These are phyloP conservation scores for Triplophysa yarkandensis DNA, from an alignment of 2,797 vertebrate genomes.

Conservation along the genomic window DNA sequence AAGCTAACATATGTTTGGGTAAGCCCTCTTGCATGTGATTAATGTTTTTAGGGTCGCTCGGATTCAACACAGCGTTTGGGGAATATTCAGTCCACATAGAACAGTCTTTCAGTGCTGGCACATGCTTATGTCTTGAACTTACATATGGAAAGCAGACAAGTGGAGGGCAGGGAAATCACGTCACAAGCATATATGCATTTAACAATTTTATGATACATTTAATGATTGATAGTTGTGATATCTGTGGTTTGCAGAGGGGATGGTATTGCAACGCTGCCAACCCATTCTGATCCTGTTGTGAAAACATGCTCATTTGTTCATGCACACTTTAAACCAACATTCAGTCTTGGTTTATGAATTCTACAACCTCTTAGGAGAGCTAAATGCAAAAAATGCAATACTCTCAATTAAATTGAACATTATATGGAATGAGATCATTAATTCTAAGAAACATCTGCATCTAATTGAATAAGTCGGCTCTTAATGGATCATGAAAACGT, in stretches of 20 bases:
- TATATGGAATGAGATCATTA: constrained; percentile 26
- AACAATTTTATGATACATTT: background rate
- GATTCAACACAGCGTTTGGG: background rate
- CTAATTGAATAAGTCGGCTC: background rate
- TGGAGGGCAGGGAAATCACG: background rate
- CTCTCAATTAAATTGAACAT: constrained; percentile 1
- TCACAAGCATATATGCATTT: background rate
- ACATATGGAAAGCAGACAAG: background rate
- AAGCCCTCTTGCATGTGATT: background rate
- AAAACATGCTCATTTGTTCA: background rate
- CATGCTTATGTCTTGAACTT: background rate
- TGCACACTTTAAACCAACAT: constrained; percentile 2
- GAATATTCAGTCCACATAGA: background rate
- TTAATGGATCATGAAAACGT: constrained; percentile 9
- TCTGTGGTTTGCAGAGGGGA: background rate
- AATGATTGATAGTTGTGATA: background rate
- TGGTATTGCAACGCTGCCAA: background rate
- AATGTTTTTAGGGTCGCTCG: constrained; percentile 1
- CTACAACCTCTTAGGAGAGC: constrained; percentile 7
- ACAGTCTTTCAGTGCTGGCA: background rate
- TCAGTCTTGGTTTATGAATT: constrained; percentile 5
- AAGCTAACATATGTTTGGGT: constrained; percentile 6
- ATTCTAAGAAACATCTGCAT: constrained; percentile 32
- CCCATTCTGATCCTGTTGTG: constrained; percentile 1
- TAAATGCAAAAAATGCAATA: constrained; percentile 14